Conservation (phyloP, 2,797 vertebrate genomes). For the Fundulus diaphanus region DNA sequence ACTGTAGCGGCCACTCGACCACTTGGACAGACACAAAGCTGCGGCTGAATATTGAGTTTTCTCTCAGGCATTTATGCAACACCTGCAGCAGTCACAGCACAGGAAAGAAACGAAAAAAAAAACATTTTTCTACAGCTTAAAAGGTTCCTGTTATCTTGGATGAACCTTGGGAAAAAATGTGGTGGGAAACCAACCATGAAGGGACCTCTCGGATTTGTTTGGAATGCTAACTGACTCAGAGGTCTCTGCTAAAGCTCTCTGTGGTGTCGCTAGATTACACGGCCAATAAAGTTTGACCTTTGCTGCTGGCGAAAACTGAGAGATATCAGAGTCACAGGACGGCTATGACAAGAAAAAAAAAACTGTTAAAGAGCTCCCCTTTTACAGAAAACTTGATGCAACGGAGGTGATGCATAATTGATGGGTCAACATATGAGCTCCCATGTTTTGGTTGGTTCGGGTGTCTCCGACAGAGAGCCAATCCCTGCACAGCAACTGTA, state of each 20-base stretch:
- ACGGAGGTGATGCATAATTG: conserved; percentile 45
- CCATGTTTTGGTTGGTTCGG: conserved; percentile 41
- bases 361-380: not conserved
- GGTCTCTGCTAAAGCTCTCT: not conserved
- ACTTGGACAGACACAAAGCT: conserved; percentile 6
- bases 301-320: conserved; percentile 4
- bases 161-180: not conserved
- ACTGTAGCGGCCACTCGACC: not conserved
- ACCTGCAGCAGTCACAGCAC: not conserved
- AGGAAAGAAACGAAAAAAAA: too few relatives aligned
- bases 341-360: not conserved
- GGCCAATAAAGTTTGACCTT: conserved; percentile 13
- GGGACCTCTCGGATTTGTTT: conserved; percentile 9
- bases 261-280: conserved; percentile 10
- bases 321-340: not conserved
- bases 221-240: conserved; percentile 3
- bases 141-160: not conserved
- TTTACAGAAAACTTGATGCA: conserved; percentile 30
- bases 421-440: conserved; percentile 46
- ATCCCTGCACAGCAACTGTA: conserved; percentile 45
- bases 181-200: conserved; percentile 3
- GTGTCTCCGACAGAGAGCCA: conserved; percentile 35
- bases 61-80: not conserved
- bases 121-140: not conserved
- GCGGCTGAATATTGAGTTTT: not conserved